Percentiles rank a stretch among this genome's conserved stretches.
These are phyloP conservation scores for Drosophila helvetica DNA, from an alignment of 2,888 invertebrate species.

Conservation along the genomic window DNA sequence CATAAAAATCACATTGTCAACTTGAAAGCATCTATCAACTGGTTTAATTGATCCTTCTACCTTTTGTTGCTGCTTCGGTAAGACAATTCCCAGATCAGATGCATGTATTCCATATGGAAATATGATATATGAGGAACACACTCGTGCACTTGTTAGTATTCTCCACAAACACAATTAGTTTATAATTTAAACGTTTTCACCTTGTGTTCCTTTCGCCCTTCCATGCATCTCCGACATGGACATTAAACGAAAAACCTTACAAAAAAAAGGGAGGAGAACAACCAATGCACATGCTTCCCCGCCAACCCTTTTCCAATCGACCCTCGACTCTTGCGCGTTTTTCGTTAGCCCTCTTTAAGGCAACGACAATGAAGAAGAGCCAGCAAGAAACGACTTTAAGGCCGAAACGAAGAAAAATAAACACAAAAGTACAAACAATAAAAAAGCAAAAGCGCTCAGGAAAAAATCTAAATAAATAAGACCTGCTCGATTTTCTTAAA, in stretches of 20 bases:
- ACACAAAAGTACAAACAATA: slow-evolving; percentile 23
- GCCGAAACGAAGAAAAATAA: slow-evolving; percentile 38
- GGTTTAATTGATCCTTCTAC: slow-evolving; percentile 68
- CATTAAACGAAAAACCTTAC: slow-evolving; percentile 65
- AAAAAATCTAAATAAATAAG: slow-evolving; percentile 70
- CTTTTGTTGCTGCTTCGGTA: slow-evolving; percentile 33
- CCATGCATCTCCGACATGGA: slow-evolving; percentile 31
- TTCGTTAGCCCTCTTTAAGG: slow-evolving; percentile 63
- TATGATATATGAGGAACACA: not conserved
- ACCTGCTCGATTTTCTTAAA: slow-evolving; percentile 74
- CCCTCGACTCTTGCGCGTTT: slow-evolving; percentile 38
- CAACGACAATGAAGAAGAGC: slow-evolving; percentile 48
- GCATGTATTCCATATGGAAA: slow-evolving; percentile 8
- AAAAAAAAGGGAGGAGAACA: slow-evolving; percentile 1
- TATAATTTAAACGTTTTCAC: not conserved
- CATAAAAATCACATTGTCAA: slow-evolving; percentile 69
- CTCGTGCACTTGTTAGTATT: too few species aligned
- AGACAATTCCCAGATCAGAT: slow-evolving; percentile 4
- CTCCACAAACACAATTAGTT: not conserved
- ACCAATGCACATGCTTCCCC: slow-evolving; percentile 22
- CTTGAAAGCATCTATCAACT: slow-evolving; percentile 69
- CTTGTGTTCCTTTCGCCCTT: not conserved
- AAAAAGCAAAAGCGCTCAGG: slow-evolving; percentile 27
- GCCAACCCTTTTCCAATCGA: slow-evolving; percentile 11
- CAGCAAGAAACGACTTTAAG: slow-evolving; percentile 49